Conservation (phyloP, 2,113 vertebrate genomes). For the Silurus glanis region DNA sequence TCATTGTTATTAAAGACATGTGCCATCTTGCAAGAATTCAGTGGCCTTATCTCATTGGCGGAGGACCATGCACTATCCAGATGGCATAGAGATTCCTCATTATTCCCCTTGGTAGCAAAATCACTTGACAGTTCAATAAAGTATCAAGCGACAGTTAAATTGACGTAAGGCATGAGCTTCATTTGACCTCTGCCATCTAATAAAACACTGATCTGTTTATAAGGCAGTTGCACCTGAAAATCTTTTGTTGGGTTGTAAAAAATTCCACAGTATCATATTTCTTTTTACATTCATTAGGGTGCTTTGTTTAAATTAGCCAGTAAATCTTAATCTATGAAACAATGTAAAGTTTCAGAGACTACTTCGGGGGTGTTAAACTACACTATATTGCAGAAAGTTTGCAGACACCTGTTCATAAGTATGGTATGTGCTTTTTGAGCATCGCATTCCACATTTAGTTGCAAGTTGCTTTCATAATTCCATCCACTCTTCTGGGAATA, state of each 20-base stretch:
- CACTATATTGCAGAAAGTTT: no score
- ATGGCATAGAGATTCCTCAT: conserved; percentile 62
- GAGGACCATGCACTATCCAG: conserved; percentile 61
- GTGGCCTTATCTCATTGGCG: conserved; percentile 60
- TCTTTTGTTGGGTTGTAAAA: not conserved
- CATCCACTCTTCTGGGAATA: no score
- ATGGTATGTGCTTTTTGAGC: no score
- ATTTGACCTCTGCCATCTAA: conserved; percentile 9
- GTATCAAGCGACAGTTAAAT: conserved; percentile 52
- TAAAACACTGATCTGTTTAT: not conserved
- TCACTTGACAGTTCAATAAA: conserved; percentile 57
- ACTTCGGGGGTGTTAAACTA: no score
- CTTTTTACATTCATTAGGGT: not conserved
- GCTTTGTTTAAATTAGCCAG: not conserved
- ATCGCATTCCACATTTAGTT: no score
- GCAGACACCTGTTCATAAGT: no score
- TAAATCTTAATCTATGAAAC: not conserved
- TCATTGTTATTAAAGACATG: conserved; percentile 61
- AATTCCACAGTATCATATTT: no score
- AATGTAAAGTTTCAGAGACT: no score
- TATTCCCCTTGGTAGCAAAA: conserved; percentile 56
- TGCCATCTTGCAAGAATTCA: conserved; percentile 55
- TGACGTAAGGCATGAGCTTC: conserved; percentile 2
- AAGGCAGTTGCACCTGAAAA: not conserved
- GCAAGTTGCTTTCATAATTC: no score